Evolutionary conservation across 2,113 vertebrate genomes (phyloP).

Genomic region (Acanthochromis polyacanthus): DNA sequence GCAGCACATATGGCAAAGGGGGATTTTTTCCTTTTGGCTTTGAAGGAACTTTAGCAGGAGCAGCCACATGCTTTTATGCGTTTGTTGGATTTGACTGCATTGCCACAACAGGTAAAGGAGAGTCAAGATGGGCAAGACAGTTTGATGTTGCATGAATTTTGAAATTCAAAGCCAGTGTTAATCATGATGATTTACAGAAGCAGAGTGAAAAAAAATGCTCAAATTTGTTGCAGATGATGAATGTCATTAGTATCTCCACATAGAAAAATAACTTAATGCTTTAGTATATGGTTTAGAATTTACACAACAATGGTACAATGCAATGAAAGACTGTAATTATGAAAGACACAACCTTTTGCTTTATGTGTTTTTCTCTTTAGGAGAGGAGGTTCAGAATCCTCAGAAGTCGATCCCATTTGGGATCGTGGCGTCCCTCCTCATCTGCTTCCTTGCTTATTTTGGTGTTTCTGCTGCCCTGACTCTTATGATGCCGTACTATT

Average conservation of each 20-base stretch:
- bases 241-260: not conserved
- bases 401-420: conserved; percentile 87
- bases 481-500: conserved; percentile 89
- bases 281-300: no score
- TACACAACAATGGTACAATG: not conserved
- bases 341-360: not conserved
- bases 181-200: not conserved
- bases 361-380: conserved; percentile 60
- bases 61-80: conserved; percentile 80
- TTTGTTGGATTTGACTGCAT: conserved; percentile 83
- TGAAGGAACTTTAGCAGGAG: conserved; percentile 76
- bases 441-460: conserved; percentile 88
- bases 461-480: conserved; percentile 88
- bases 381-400: conserved; percentile 87
- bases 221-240: not conserved
- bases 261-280: not conserved
- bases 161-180: not conserved
- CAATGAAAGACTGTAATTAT: not conserved
- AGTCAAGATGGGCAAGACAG: not conserved
- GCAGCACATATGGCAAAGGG: conserved; percentile 79
- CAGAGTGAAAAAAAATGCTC: not conserved
- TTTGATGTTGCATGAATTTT: not conserved
- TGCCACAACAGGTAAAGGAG: conserved; percentile 73
- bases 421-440: conserved; percentile 86
- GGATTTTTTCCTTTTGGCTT: conserved; percentile 86